Percentiles rank a stretch among this genome's conserved stretches.
phyloP scores from a whole-genome alignment of 1,140 invertebrate genomes.

The Ceratitis capitata region DNA sequence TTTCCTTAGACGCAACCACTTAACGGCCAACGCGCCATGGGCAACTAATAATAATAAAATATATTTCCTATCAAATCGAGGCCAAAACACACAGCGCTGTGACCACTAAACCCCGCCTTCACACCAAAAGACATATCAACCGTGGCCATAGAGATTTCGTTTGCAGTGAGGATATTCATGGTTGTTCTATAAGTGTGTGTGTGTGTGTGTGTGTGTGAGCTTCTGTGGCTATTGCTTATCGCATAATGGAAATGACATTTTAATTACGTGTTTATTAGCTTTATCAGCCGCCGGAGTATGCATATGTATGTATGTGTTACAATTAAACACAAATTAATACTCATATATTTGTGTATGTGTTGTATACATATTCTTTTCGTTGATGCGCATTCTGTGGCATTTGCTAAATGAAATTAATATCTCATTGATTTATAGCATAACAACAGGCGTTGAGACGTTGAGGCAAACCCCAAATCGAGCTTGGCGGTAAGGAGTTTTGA shows the following conservation, averaged over 20 bases:
- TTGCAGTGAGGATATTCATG: not conserved
- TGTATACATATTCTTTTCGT: not conserved
- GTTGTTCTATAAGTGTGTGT: not conserved
- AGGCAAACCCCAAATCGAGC: not conserved
- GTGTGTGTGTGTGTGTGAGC: not conserved
- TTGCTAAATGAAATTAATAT: not conserved
- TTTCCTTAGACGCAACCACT: not conserved
- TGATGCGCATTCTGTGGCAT: not conserved
- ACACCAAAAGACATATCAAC: not conserved
- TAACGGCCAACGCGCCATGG: not conserved
- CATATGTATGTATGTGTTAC: not conserved
- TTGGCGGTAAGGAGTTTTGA: not conserved
- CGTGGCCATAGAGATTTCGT: not conserved
- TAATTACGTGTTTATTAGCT: slow-evolving; percentile 31
- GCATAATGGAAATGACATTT: slow-evolving; percentile 30
- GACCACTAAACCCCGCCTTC: too few relatives aligned
- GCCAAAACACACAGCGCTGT: too few relatives aligned
- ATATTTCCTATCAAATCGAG: not conserved
- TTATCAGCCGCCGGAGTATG: not conserved
- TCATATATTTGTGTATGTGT: not conserved
- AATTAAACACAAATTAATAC: not conserved
- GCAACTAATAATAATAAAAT: not conserved
- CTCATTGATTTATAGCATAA: slow-evolving; percentile 25
- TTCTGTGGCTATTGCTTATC: not conserved
- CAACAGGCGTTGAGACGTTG: not conserved